Conservation (phyloP, 2,888 invertebrate species). For the Stictocephala bisonia region DNA sequence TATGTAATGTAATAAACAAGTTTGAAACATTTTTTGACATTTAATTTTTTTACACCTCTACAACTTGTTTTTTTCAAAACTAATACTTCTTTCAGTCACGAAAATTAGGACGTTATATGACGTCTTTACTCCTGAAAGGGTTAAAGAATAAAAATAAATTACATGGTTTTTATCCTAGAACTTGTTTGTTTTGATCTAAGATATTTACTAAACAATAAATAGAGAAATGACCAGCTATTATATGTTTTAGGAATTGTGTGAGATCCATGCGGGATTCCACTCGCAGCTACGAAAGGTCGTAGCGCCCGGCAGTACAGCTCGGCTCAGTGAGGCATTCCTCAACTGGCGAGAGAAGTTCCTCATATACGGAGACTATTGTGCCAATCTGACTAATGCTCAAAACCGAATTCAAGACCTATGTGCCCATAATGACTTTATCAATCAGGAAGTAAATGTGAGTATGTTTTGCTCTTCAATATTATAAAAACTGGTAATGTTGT, state of each 20-base stretch:
- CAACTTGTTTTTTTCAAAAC: too few species aligned
- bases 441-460: conserved; percentile 76
- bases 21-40: too few species aligned
- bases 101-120: too few species aligned
- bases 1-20: too few species aligned
- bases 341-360: conserved; percentile 91
- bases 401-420: conserved; percentile 83
- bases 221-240: too few species aligned
- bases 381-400: conserved; percentile 91
- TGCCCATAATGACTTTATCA: conserved; percentile 73
- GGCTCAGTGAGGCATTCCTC: conserved; percentile 86
- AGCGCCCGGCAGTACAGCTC: conserved; percentile 68
- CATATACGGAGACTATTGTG: conserved; percentile 96
- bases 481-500: neutral
- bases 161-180: too few species aligned
- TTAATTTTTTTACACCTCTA: too few species aligned
- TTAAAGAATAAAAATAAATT: too few species aligned
- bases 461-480: neutral
- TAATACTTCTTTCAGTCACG: too few species aligned
- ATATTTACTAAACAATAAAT: too few species aligned
- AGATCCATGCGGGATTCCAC: conserved; percentile 87
- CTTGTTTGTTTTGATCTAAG: too few species aligned
- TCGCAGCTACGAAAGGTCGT: conserved; percentile 82
- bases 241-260: conserved; percentile 82
- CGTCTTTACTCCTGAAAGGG: too few species aligned